Percentiles rank a stretch among this genome's conserved stretches.
These are phyloP conservation scores for Eremophila alpestris DNA, from an alignment of 2,797 vertebrate genomes.

Conservation along the genomic window DNA sequence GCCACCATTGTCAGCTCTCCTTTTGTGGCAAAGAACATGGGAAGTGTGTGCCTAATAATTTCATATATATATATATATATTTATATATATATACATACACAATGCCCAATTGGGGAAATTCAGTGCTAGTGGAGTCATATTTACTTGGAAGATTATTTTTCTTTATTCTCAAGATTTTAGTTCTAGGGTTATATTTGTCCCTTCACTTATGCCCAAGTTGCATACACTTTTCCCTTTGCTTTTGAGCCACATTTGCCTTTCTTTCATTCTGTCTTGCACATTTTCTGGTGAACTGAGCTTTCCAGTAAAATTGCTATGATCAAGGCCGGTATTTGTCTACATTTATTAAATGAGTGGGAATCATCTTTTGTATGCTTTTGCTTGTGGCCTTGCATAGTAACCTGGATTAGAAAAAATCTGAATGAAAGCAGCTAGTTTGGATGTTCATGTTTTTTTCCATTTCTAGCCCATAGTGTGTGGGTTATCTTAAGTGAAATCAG, in stretches of 20 bases:
- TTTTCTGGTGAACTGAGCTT: not conserved
- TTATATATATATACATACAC: not conserved
- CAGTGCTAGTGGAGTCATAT: not conserved
- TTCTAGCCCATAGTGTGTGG: not conserved
- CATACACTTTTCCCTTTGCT: not conserved
- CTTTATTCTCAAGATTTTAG: not conserved
- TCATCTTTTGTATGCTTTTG: not conserved
- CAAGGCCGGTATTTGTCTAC: not conserved
- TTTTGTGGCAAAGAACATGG: slow-evolving; percentile 62
- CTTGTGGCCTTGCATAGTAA: not conserved
- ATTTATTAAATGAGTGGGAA: not conserved
- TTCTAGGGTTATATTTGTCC: not conserved
- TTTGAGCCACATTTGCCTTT: not conserved
- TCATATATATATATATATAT: not conserved
- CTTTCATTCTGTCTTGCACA: not conserved
- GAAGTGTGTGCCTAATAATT: slow-evolving; percentile 23
- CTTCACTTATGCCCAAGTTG: not conserved
- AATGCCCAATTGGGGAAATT: not conserved
- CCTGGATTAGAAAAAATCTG: not conserved
- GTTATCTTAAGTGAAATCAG: not conserved
- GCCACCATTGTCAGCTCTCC: slow-evolving; percentile 66
- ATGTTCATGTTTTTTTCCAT: not conserved
- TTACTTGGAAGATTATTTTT: slow-evolving; percentile 25
- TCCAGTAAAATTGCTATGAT: not conserved
- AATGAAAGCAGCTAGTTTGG: not conserved